phyloP scores from a whole-genome alignment of 2,888 invertebrate genomes.

The Papilio elwesi region DNA sequence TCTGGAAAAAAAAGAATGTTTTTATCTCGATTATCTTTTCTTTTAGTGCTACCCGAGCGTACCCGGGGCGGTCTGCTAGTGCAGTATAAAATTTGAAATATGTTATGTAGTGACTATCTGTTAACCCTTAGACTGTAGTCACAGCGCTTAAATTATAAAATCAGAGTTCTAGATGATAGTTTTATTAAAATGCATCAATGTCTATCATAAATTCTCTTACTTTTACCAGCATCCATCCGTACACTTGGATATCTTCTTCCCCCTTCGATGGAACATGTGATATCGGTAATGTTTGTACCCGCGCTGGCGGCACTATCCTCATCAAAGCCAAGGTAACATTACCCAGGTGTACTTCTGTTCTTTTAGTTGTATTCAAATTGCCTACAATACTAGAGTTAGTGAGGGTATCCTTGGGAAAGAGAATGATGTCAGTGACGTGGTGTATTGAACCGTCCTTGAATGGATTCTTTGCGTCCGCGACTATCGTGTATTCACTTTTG shows the following conservation, averaged over 20 bases:
- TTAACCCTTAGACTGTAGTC: too few relatives aligned
- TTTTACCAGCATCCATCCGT: conserved; percentile 56
- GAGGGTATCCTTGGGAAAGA: conserved; percentile 42
- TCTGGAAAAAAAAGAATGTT: too few relatives aligned
- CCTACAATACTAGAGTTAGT: neutral
- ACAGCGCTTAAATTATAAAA: too few relatives aligned
- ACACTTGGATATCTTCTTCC: conserved; percentile 48
- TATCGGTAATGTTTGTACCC: conserved; percentile 37
- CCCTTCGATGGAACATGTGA: conserved; percentile 25
- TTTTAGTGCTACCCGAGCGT: too few relatives aligned
- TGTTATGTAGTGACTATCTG: too few relatives aligned
- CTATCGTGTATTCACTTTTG: conserved; percentile 53
- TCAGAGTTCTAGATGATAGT: too few relatives aligned
- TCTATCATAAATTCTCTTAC: conserved; percentile 43
- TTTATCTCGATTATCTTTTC: too few relatives aligned
- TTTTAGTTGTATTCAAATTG: neutral
- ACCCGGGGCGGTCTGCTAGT: too few relatives aligned
- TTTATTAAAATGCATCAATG: too few relatives aligned
- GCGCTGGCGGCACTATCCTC: conserved; percentile 48
- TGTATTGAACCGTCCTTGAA: conserved; percentile 57
- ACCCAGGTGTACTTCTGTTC: neutral
- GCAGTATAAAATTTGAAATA: too few relatives aligned
- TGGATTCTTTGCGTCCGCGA: conserved; percentile 56
- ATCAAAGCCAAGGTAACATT: conserved; percentile 46
- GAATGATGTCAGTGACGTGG: conserved; percentile 50